phyloP scores from a whole-genome alignment of 2,113 vertebrate species.

The Odontesthes bonariensis region DNA sequence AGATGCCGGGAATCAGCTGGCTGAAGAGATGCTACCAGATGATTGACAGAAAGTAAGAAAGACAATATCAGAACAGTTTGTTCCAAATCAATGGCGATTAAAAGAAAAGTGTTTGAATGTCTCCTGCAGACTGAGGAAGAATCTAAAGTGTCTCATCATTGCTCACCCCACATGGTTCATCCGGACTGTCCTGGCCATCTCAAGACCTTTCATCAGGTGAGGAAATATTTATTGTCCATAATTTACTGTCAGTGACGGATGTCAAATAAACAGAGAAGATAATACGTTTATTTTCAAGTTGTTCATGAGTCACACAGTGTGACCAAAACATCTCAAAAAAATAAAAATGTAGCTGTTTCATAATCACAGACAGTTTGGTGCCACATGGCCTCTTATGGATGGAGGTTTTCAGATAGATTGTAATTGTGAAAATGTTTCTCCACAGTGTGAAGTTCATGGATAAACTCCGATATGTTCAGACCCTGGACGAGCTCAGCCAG shows the following conservation, averaged over 20 bases:
- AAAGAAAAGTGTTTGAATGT: slow-evolving; percentile 44
- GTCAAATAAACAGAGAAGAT: neutral
- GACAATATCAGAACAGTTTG: neutral
- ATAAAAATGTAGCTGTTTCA: neutral
- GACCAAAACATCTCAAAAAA: neutral
- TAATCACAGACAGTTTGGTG: neutral
- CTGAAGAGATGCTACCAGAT: slow-evolving; percentile 98
- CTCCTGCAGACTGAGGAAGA: slow-evolving; percentile 89
- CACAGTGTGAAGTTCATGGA: slow-evolving; percentile 93
- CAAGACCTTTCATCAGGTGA: slow-evolving; percentile 96
- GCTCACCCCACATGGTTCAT: slow-evolving; percentile 97
- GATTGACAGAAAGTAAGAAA: slow-evolving; percentile 93
- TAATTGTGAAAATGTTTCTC: neutral
- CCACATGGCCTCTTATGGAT: neutral
- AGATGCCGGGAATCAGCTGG: slow-evolving; percentile 97
- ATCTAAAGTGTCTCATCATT: slow-evolving; percentile 94
- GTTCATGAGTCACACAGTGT: neutral
- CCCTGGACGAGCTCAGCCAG: slow-evolving; percentile 89
- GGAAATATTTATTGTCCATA: neutral
- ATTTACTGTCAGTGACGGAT: too few relatives aligned
- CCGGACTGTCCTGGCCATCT: slow-evolving; percentile 92
- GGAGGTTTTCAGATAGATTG: neutral
- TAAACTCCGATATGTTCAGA: slow-evolving; percentile 94
- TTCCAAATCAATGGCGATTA: neutral
- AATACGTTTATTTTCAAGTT: neutral